Evolutionary conservation across 1,140 invertebrate genomes (phyloP), one percentile per base, ranked within the genome.

Genomic region (Ceratosolen fusciceps): DNA sequence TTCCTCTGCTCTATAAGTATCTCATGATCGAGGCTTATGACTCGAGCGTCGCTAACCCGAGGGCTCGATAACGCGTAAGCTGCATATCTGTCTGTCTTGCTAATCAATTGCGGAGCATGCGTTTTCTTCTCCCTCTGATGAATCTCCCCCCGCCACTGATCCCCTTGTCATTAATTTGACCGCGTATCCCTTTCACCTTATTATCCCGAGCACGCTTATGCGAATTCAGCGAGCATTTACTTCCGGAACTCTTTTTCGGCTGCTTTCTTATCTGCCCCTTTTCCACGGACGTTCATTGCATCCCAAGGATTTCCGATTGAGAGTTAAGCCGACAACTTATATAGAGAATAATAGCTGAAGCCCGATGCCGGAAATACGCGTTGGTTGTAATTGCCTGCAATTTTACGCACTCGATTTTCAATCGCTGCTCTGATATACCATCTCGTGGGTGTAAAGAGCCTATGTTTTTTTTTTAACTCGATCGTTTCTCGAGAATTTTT

Each of bases 141-240:
- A n/a, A n/a, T n/a, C n/a, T n/a, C n/a, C n/a, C n/a, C n/a, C n/a
- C n/a, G n/a, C n/a, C n/a, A n/a, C n/a, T n/a, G n/a, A n/a, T n/a
- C n/a, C n/a, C n/a, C n/a, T n/a, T n/a, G n/a, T n/a, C n/a, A n/a
- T n/a, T n/a, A n/a, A n/a, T n/a, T n/a, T n/a, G n/a, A n/a, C n/a
- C 65, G 12, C 58, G 52, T 52, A 29, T 29, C 52, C 65, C 65
- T 70, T 77, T 77, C 74, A 77, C 65, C 74, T 77, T 56, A 77
- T 77, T 77, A 68, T 77, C 49, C 43, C 1, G 31, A 43, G 29
- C 37, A 21, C 2, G 9, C n/a, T 70, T 77, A 68, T 43, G 47
- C 54, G 54, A 76, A 68, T 52, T 29, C 29, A n/a, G 31, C n/a
- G 26, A n/a, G 43, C 5, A 31, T 52, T 24, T 29, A 26, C 37